Evolutionary conservation across 2,113 vertebrate genomes (phyloP), one percentile per base, ranked within the genome.

Genomic region (Microtus montanus): DNA sequence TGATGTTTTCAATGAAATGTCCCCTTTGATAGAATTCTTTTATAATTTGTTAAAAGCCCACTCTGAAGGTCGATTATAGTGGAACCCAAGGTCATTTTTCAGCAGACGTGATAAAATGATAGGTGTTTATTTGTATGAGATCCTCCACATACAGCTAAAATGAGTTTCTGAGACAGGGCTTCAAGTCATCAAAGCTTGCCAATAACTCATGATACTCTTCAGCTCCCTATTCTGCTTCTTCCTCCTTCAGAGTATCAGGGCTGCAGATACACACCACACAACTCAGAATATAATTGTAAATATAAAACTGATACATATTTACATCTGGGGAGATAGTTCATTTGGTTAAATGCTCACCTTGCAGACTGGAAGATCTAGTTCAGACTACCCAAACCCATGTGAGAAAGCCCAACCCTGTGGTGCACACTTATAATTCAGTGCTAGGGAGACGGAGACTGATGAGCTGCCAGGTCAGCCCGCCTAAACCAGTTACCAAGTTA

Each of bases 41-140:
- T 35, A 20, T 28, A 52, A 35, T 52, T 61, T 80, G 24, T 47
- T 75, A 61, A 52, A 87, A 79, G 49, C 15, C 28, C 6, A 52
- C 22, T 82, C n/a, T 47, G 82, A 80, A 96, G 86, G 84, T 79
- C 74, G 44, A 2, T 85, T 84, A 44, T 47, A 52, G 9, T 71
- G 58, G 14, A 19, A 19, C 61, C 61, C 64, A 58, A 68, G 70
- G 87, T 95, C 89, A 84, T 87, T 83, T 79, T 12, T 95, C 64
- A 73, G n/a, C 54, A 28, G 58, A 85, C 17, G 13, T 17, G 44
- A 47, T 82, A 35, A 66, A 77, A 71, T 89, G 2, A 9, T 80
- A 20, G 11, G 10, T 92, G 10, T 83, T 93, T 78, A 33, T 77
- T 83, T 64, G 28, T 30, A 66, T 6, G 49, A 87, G 38, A 44